phyloP scores from a whole-genome alignment of 2,888 invertebrate species.

The Globia sparganii region DNA sequence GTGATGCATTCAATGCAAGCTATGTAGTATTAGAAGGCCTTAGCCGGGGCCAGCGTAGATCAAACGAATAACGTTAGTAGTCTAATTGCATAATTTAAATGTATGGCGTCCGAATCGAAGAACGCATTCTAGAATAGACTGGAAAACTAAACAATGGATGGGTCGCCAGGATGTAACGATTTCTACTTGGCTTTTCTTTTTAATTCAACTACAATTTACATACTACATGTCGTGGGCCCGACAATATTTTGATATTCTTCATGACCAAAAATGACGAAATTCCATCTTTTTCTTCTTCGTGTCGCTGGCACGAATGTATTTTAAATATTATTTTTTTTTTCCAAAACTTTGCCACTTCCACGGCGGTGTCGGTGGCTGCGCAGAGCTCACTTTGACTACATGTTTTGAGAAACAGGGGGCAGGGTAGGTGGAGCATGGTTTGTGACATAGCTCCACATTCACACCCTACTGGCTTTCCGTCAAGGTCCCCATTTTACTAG shows the following conservation, averaged over 20 bases:
- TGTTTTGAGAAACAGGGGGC: too few relatives aligned
- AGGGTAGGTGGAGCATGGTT: too few relatives aligned
- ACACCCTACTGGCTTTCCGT: too few relatives aligned
- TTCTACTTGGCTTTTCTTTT: neutral
- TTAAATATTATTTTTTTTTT: too few relatives aligned
- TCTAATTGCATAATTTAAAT: conserved; percentile 25
- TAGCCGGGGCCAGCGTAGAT: neutral
- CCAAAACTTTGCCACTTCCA: too few relatives aligned
- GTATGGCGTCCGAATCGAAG: neutral
- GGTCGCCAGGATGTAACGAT: neutral
- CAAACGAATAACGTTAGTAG: conserved; percentile 13
- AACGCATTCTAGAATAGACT: neutral
- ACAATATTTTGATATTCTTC: neutral
- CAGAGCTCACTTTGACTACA: too few relatives aligned
- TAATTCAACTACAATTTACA: neutral
- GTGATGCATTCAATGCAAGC: neutral
- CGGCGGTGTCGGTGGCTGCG: too few relatives aligned
- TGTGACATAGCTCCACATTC: too few relatives aligned
- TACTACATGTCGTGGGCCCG: neutral
- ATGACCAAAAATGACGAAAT: too few relatives aligned
- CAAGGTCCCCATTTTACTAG: too few relatives aligned
- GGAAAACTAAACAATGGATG: neutral
- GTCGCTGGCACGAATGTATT: too few relatives aligned
- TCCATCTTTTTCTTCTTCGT: too few relatives aligned
- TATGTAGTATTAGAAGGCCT: neutral